These are phyloP conservation scores for Phenacoccus solenopsis DNA, from an alignment of 1,140 invertebrate genomes.

Conservation along the genomic window DNA sequence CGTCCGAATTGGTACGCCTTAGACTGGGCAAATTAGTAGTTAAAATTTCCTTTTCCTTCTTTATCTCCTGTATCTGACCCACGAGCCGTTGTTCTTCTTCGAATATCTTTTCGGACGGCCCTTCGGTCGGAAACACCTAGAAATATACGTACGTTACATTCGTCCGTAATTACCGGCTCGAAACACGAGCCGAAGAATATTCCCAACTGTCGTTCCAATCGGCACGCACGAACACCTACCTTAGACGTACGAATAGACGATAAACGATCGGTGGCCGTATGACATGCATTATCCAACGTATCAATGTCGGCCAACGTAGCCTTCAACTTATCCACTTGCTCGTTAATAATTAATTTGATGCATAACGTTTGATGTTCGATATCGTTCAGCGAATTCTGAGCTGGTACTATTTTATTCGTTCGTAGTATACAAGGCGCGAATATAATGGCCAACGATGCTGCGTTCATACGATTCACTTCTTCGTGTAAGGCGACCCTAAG, in stretches of 20 bases:
- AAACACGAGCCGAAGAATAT: not conserved
- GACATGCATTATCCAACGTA: constrained; percentile 67
- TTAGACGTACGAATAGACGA: constrained; percentile 59
- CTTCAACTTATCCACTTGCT: constrained; percentile 59
- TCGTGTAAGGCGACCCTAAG: constrained; percentile 67
- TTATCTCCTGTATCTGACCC: constrained; percentile 55
- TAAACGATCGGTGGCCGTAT: constrained; percentile 58
- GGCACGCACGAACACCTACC: constrained; percentile 32
- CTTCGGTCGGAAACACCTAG: constrained; percentile 46
- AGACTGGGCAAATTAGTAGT: constrained; percentile 66
- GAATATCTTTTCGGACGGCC: constrained; percentile 37
- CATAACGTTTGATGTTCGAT: constrained; percentile 67
- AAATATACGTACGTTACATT: no score
- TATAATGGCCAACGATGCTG: constrained; percentile 81
- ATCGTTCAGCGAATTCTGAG: constrained; percentile 76
- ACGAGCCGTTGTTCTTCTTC: constrained; percentile 56
- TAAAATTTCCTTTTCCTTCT: constrained; percentile 68
- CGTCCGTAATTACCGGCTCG: not conserved
- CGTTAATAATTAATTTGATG: constrained; percentile 75
- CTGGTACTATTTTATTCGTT: constrained; percentile 69
- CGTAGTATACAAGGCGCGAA: constrained; percentile 88
- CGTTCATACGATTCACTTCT: constrained; percentile 81
- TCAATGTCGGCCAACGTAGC: constrained; percentile 76
- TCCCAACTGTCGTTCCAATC: not conserved
- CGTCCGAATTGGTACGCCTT: constrained; percentile 65